These are phyloP conservation scores for Sinocyclocheilus maitianheensis DNA, from an alignment of 2,113 vertebrate species.

Conservation along the genomic window DNA sequence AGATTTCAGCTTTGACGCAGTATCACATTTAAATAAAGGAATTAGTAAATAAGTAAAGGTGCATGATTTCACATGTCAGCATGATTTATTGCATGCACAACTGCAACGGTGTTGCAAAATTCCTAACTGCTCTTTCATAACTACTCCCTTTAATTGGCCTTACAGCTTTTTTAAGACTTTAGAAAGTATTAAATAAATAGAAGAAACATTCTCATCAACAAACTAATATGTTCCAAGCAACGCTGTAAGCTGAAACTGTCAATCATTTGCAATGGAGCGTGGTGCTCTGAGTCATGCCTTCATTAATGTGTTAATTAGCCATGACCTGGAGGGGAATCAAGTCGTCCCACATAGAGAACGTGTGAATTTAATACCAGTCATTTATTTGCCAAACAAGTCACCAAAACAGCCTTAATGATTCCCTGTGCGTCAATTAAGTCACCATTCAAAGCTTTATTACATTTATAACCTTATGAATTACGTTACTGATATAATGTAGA, in stretches of 20 bases:
- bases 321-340: constrained; percentile 46
- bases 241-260: constrained; percentile 51
- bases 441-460: background rate
- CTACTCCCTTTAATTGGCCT: background rate
- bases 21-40: background rate
- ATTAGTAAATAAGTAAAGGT: background rate
- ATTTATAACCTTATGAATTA: background rate
- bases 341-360: background rate
- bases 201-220: background rate
- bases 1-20: background rate
- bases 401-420: constrained; percentile 43
- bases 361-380: constrained; percentile 7
- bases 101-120: background rate
- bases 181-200: background rate
- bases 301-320: constrained; percentile 41
- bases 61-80: background rate
- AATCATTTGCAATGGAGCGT: constrained; percentile 56
- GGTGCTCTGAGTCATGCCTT: constrained; percentile 57
- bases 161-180: background rate
- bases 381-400: constrained; percentile 50
- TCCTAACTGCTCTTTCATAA: background rate
- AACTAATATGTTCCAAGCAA: constrained; percentile 50
- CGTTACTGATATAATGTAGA: background rate
- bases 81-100: background rate
- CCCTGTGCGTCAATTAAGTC: constrained; percentile 36